Conservation (phyloP, 2,797 vertebrate genomes). For the Gallinago solitaria region DNA sequence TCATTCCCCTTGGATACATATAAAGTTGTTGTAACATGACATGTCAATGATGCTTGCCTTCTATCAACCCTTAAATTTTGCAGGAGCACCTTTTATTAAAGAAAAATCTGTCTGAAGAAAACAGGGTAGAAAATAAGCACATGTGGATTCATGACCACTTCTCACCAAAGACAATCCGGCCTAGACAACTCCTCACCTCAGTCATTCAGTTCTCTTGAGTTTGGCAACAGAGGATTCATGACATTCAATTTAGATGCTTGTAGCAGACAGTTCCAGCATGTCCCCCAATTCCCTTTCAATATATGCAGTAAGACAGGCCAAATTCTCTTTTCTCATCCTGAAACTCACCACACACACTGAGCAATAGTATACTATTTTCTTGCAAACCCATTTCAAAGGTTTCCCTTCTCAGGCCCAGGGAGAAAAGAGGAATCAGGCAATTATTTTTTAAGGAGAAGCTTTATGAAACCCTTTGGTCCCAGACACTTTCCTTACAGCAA, state of each 20-base stretch:
- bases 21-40: background rate
- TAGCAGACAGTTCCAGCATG: background rate
- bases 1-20: background rate
- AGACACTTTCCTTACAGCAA: background rate
- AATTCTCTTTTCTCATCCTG: background rate
- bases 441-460: background rate
- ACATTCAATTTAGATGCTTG: background rate
- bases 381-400: background rate
- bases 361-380: background rate
- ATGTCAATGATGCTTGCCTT: rapidly evolving
- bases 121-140: background rate
- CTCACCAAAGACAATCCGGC: background rate
- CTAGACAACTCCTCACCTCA: background rate
- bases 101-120: background rate
- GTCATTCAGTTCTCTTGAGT: background rate
- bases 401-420: background rate
- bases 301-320: background rate
- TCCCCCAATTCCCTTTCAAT: background rate
- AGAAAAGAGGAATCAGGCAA: background rate
- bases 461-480: background rate
- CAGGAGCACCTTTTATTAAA: background rate
- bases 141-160: background rate
- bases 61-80: background rate
- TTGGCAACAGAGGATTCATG: background rate
- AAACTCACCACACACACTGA: background rate